A percentile compares a stretch with the other conserved stretches of the same genome.
These are phyloP conservation scores for Orestias chungarensis DNA, from an alignment of 2,797 vertebrate genomes.

Conservation along the genomic window DNA sequence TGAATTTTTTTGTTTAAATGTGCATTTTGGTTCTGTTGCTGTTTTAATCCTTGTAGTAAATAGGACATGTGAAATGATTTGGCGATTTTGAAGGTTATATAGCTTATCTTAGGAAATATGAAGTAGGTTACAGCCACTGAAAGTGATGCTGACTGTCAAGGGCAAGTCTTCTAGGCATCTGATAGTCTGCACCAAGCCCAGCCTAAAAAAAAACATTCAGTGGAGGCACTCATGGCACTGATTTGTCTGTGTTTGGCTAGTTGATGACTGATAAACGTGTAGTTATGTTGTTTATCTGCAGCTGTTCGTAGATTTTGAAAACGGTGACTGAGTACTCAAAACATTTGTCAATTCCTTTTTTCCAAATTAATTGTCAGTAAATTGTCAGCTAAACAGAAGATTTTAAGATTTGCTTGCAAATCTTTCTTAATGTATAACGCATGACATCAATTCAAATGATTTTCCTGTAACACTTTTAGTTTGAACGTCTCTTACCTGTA, in stretches of 20 bases:
- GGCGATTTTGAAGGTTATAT: conserved; percentile 19
- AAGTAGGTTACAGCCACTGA: conserved; percentile 40
- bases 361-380: neutral
- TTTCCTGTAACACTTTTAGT: neutral
- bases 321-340: neutral
- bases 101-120: conserved; percentile 24
- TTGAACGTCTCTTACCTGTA: conserved; percentile 84
- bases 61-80: conserved; percentile 14
- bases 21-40: neutral
- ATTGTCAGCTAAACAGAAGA: neutral
- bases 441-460: neutral
- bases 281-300: neutral
- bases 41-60: neutral
- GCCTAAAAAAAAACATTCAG: conserved; percentile 27
- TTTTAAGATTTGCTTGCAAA: neutral
- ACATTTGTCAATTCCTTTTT: neutral
- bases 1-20: neutral
- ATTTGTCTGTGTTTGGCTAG: neutral
- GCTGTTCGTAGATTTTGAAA: neutral
- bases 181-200: conserved; percentile 21
- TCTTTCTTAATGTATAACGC: neutral
- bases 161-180: conserved; percentile 33
- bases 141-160: conserved; percentile 39
- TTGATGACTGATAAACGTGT: neutral
- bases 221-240: conserved; percentile 7